phyloP scores from a whole-genome alignment of 2,888 invertebrate genomes.

The Pegoplata infirma region DNA sequence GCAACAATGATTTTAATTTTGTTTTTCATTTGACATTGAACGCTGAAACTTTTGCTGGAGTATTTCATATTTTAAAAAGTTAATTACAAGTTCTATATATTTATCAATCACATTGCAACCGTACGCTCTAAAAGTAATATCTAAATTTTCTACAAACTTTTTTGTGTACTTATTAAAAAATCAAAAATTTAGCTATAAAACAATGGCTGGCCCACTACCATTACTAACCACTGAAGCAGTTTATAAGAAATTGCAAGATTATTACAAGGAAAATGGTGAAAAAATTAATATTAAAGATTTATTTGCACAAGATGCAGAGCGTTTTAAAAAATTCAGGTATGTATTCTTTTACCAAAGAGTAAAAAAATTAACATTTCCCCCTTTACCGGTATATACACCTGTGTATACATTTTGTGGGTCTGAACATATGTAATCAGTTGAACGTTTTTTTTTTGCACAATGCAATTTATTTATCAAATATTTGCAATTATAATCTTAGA shows the following conservation, averaged over 20 bases:
- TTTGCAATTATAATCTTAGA: not conserved
- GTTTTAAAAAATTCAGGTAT: conserved; percentile 95
- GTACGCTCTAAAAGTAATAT: conserved; percentile 35
- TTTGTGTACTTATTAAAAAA: conserved; percentile 32
- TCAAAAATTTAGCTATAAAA: conserved; percentile 33
- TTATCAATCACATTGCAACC: conserved; percentile 31
- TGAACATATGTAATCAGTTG: not conserved
- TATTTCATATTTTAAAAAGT: conserved; percentile 49
- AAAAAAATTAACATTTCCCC: not conserved
- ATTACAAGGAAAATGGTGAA: conserved; percentile 84
- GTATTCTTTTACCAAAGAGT: conserved; percentile 45
- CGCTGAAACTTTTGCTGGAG: conserved; percentile 52
- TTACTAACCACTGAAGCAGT: conserved; percentile 83
- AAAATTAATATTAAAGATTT: conserved; percentile 89
- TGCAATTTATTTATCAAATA: not conserved
- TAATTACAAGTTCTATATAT: conserved; percentile 40
- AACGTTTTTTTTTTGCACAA: not conserved
- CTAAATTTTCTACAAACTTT: not conserved
- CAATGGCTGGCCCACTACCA: conserved; percentile 74
- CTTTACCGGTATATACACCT: not conserved
- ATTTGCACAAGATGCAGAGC: conserved; percentile 87
- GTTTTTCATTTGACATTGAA: conserved; percentile 79
- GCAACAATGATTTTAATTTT: conserved; percentile 22
- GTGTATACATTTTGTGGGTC: not conserved
- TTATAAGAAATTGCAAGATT: conserved; percentile 87